These are phyloP conservation scores for Urocitellus parryii DNA, from an alignment of 2,113 vertebrate genomes.

Conservation along the genomic window DNA sequence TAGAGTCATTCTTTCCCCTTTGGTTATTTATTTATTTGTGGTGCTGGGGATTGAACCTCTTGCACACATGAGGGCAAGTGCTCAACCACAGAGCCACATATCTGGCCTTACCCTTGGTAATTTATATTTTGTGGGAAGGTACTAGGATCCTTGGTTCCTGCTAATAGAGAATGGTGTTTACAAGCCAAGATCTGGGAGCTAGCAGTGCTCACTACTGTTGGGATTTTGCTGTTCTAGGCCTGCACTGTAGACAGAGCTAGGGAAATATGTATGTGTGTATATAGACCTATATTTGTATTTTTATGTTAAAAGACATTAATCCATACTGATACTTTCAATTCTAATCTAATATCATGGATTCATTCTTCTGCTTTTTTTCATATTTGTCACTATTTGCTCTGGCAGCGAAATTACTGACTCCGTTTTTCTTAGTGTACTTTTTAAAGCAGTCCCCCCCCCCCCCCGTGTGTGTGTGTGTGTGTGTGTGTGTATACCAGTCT, in stretches of 20 bases:
- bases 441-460: neutral
- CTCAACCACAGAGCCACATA: neutral
- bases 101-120: neutral
- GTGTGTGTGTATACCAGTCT: neutral
- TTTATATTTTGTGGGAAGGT: conserved; percentile 22
- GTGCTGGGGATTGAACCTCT: neutral
- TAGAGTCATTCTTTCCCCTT: conserved; percentile 11
- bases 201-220: neutral
- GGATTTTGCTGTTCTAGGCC: neutral
- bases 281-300: neutral
- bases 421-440: neutral
- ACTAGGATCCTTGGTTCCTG: conserved; percentile 7
- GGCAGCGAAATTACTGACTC: neutral
- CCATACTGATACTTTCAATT: conserved; percentile 26
- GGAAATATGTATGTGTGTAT: neutral
- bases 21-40: too few relatives aligned
- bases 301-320: neutral
- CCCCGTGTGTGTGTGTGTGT: neutral
- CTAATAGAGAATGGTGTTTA: conserved; percentile 8
- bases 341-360: neutral
- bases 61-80: neutral
- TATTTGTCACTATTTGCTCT: neutral
- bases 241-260: neutral
- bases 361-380: neutral
- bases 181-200: conserved; percentile 27